Evolutionary conservation across 2,113 vertebrate genomes (phyloP), one percentile per base, ranked within the genome.

Genomic region (Tringa solitaria): DNA sequence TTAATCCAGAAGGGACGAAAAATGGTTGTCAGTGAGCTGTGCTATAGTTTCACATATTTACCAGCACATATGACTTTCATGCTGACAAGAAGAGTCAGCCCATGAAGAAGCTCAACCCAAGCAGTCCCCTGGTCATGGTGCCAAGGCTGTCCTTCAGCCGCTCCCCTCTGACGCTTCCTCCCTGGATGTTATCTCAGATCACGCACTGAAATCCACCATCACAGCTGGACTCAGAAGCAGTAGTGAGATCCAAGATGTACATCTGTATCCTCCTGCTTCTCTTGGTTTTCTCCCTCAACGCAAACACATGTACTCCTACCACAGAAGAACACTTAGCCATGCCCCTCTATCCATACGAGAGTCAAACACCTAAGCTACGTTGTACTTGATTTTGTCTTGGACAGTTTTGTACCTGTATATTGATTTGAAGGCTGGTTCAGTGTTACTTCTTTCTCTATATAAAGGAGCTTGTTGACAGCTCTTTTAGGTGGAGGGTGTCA

Each of bases 31-130:
- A 37, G 23, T 41, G 56, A 61, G n/a, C 54, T 70, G 56, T 61
- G 68, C 50, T 84, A 50, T 51, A 26, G 24, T 82, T 90, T 80
- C 54, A 35, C 7, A 27, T 48, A 22, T 26, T 79, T 67, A n/a
- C 30, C 32, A 67, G 28, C 32, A 32, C 0, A 2, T 41, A n/a
- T 22, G 16, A 61, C 74, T n/a, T 41, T 93, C 73, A 94, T n/a
- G 61, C 28, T 77, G 76, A 70, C 0, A 0, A 89, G 54, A 23
- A 80, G 45, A 14, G 17, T 14, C 63, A 23, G 28, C 24, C 24
- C 8, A 0, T 37, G 48, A 30, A 60, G 35, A 11, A 10, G 20
- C 35, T 87, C 0, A 0, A 16, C 32, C 32, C 0, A 0, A 75
- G 37, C 78, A 37, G 37, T 24, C 37, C 65, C 33, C 23, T 39